These are phyloP conservation scores for Protomyctophum bolini DNA, from an alignment of 2,113 vertebrate species.

Conservation along the genomic window DNA sequence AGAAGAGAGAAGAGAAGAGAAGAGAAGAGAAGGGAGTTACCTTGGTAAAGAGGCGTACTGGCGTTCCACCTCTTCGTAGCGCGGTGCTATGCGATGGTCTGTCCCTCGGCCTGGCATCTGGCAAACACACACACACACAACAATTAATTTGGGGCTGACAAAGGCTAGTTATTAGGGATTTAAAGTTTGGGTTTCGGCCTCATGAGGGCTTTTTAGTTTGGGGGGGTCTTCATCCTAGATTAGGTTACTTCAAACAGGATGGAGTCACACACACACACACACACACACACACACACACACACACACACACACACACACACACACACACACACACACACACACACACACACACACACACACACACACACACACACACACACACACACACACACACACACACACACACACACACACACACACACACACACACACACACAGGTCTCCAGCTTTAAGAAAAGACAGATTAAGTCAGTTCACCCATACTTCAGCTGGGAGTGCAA, in stretches of 20 bases:
- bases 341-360: conserved; percentile 15
- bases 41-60: conserved; percentile 75
- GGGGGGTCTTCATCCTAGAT: conserved; percentile 49
- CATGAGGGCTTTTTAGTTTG: conserved; percentile 20
- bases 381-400: background rate
- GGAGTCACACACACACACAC: conserved; percentile 17
- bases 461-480: conserved; percentile 44
- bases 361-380: conserved; percentile 19
- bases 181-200: conserved; percentile 33
- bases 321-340: conserved; percentile 12
- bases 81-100: conserved; percentile 63
- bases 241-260: conserved; percentile 68
- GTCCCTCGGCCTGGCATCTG: conserved; percentile 63
- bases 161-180: conserved; percentile 59
- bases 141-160: conserved; percentile 51
- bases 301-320: conserved; percentile 4
- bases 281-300: background rate
- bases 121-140: conserved; percentile 7
- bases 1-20: background rate
- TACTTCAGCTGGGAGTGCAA: conserved; percentile 49
- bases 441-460: conserved; percentile 47
- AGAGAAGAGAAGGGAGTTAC: conserved; percentile 34
- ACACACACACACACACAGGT: background rate
- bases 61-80: conserved; percentile 73
- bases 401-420: background rate